These are phyloP conservation scores for Pantala flavescens DNA, from an alignment of 1,140 invertebrate genomes.

Conservation along the genomic window DNA sequence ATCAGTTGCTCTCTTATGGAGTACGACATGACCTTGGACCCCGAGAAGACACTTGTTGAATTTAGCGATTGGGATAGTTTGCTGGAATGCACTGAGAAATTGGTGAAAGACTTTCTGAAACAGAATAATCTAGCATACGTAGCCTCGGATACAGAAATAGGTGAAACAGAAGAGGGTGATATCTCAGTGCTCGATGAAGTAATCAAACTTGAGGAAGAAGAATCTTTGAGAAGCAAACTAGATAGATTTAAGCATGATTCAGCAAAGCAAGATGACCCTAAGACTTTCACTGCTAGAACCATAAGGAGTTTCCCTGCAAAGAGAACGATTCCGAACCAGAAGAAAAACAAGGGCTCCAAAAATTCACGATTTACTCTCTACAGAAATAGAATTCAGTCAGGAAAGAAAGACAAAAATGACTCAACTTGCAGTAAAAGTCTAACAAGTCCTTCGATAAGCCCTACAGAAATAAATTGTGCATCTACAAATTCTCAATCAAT, in stretches of 20 bases:
- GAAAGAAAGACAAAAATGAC: too few species aligned
- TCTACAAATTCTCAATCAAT: too few species aligned
- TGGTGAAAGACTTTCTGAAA: slow-evolving; percentile 34
- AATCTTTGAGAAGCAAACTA: slow-evolving; percentile 5
- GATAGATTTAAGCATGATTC: slow-evolving; percentile 18
- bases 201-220: slow-evolving; percentile 18
- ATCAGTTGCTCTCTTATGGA: slow-evolving; percentile 44
- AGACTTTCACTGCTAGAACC: too few species aligned
- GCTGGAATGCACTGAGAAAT: slow-evolving; percentile 40
- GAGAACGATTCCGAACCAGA: too few species aligned
- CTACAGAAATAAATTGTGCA: too few species aligned
- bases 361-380: too few species aligned
- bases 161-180: slow-evolving; percentile 11
- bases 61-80: slow-evolving; percentile 48
- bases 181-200: slow-evolving; percentile 16
- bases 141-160: slow-evolving; percentile 18
- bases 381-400: too few species aligned
- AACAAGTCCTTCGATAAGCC: too few species aligned
- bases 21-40: slow-evolving; percentile 44
- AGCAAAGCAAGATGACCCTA: not conserved
- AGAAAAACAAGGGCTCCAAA: too few species aligned
- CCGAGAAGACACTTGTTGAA: slow-evolving; percentile 43
- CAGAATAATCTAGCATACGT: not conserved
- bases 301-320: too few species aligned
- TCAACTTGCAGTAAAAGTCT: too few species aligned